Evolutionary conservation across 2,888 invertebrate genomes (phyloP), one percentile per base, ranked within the genome.

Genomic region (Neoaliturus tenellus): DNA sequence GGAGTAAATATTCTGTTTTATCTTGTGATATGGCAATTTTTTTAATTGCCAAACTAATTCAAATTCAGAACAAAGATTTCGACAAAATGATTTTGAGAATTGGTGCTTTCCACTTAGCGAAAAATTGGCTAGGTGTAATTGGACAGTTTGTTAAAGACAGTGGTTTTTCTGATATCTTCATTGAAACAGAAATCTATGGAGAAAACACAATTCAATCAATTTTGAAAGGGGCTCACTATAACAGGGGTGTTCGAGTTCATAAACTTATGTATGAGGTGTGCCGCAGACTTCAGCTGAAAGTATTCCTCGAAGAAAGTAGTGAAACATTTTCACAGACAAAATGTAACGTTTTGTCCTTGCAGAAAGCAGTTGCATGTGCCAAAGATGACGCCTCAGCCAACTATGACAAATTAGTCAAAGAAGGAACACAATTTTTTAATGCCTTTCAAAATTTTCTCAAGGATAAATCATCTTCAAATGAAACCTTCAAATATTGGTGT

Each of bases 1-100:
- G 78, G 8, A 4, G n/a, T 10, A 31, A 48, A 1, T 78, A 78
- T 31, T 44, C 78, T 28, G 48, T 48, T 2, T n/a, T 44, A n/a
- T 48, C 44, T 25, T 78, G 78, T 78, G 78, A 44, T 51, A 78
- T 78, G 78, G 44, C 48, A 41, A 48, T 78, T 12, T 78, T 51
- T 14, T n/a, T 78, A 17, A 48, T 48, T 48, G 78, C 78, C 17
- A 78, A 78, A n/a, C 23, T 78, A 78, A 41, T 78, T 0, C 41
- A 78, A 48, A 10, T 78, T 20, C 78, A 78, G 6, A 48, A 8
- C 23, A 55, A 55, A 2, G 31, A 31, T 48, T 78, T 48, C 51
- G 14, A 78, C 2, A 44, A 5, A 20, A 28, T 78, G 28, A 6
- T 51, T 51, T 78, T 31, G 23, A 78, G 44, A n/a, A 41, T 78